Base-by-base conservation (phyloP, 2,888 invertebrate species). In the Eupeodes luniger region DNA sequence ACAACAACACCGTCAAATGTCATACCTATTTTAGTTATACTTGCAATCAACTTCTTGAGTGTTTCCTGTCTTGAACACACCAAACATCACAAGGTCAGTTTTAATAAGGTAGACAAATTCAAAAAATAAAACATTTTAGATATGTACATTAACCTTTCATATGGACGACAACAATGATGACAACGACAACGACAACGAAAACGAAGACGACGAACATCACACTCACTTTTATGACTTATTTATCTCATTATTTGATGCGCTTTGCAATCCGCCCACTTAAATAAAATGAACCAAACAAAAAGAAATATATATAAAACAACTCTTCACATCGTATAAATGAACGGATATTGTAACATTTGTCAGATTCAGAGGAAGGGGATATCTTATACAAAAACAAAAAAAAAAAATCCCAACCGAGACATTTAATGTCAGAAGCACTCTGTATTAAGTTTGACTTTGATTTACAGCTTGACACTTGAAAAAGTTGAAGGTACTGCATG, bases 181-280 rank as follows among this genome's bases (percentile, higher is more conserved):
- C 27, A 27, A 27, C 27, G 27, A 27, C 27, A 27, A 27, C 27
- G 27, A 27, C 2, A 27, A 27, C 27, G 27, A 27, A 27, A 2
- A 3, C 27, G 27, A 27, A 27, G 27, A 27, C 27, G 27, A 27
- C 27, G 59, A 74, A 19, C 77, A 53, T 49, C 57, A 59, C 85
- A 81, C 64, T 76, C 51, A 61, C 49, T 59, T 76, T 80, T 80
- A 86, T 83, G 79, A 83, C 70, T 75, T 83, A 86, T 84, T 87
- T 77, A 87, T 84, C 77, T 80, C 77, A 66, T 81, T 77, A 84
- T 66, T 62, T 69, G 77, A 83, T 83, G 83, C 67, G 49, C 75
- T 19, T 70, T 57, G 19, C 67, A 47, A 62, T 14, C 62, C 75
- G 70, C 75, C 83, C 76, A 79, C 76, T 40, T 51, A 53, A 67